Conservation (phyloP, 2,888 invertebrate genomes). For the Phaonia tiefii region DNA sequence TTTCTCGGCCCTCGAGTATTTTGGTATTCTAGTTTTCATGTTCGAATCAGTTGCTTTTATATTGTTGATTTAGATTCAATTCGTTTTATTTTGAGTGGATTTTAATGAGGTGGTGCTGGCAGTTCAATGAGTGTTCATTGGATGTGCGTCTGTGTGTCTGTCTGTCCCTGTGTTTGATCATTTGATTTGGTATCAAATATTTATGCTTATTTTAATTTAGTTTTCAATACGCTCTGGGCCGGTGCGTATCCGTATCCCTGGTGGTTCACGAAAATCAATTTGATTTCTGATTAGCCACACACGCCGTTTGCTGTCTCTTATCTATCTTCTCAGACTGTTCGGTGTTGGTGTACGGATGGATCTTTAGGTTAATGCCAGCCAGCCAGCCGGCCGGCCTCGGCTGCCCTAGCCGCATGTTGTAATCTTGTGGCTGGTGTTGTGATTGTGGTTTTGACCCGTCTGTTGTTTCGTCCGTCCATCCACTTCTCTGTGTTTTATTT, state of each 20-base stretch:
- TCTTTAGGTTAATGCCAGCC: neutral
- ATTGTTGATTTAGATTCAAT: constrained; percentile 20
- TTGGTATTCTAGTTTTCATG: neutral
- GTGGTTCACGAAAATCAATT: constrained; percentile 36
- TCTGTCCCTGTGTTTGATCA: neutral
- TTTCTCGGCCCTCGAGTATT: neutral
- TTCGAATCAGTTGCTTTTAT: neutral
- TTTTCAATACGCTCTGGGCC: constrained; percentile 34
- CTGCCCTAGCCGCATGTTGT: neutral
- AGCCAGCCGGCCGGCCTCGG: neutral
- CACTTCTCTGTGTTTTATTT: constrained; percentile 40
- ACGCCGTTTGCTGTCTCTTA: constrained; percentile 49
- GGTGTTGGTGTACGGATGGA: neutral
- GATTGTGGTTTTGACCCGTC: constrained; percentile 42
- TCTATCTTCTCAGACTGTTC: constrained; percentile 15
- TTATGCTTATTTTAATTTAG: constrained; percentile 61
- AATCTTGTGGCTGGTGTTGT: constrained; percentile 19
- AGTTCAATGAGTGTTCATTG: neutral
- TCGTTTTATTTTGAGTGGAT: constrained; percentile 30
- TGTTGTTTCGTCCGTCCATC: neutral
- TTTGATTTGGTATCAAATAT: constrained; percentile 55
- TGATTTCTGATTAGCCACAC: constrained; percentile 64
- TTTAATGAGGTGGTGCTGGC: constrained; percentile 30
- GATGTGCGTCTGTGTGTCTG: neutral
- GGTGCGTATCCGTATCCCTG: constrained; percentile 12